Base-by-base conservation (phyloP, 2,888 invertebrate species). In the Hecatera dysodea region DNA sequence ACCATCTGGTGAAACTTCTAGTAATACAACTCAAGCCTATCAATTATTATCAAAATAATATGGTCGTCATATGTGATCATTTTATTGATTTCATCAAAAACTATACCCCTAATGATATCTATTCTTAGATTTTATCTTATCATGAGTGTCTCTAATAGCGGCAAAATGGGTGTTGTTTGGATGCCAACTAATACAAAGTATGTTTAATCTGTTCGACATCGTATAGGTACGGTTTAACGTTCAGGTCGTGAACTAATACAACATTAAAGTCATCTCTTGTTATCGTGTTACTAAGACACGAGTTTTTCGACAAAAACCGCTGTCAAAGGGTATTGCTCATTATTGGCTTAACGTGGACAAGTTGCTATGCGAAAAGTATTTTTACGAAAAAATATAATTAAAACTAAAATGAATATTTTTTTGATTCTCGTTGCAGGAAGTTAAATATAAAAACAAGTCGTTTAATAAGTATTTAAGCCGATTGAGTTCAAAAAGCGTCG, bases 201-300 rank as follows among this genome's bases (percentile, higher is more conserved):
- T 75, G 11, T 46, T 39, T 62, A 24, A 63, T 73, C 8, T 15
- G 29, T 24, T 22, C 5, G 22, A 36, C 64, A 65, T 65, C 52
- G 50, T 73, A n/a, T n/a, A n/a, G n/a, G 33, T 22, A 22, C 33
- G 17, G 61, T 72, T 72, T 42, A n/a, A 24, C 63, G 5, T 50
- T 19, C 17, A 29, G 8, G n/a, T 24, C 39, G 74, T 74, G 46
- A 75, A 72, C 75, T 19, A 64, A 73, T 44, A 73, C 27, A 73
- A 64, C 19, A 27, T 36, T 36, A 44, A 44, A 36, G 12, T 52
- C 15, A 22, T 33, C 22, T 27, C 24, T 15, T 62, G 5, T 50
- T 72, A 36, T 36, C 8, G n/a, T 52, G 19, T 50, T 17, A 19
- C 33, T 12, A 2, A 62, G 4, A 42, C n/a, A 62, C n/a, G 17